A percentile compares a stretch with the other conserved stretches of the same genome.
These are phyloP conservation scores for Microtus montanus DNA, from an alignment of 2,113 vertebrate species.

Conservation along the genomic window DNA sequence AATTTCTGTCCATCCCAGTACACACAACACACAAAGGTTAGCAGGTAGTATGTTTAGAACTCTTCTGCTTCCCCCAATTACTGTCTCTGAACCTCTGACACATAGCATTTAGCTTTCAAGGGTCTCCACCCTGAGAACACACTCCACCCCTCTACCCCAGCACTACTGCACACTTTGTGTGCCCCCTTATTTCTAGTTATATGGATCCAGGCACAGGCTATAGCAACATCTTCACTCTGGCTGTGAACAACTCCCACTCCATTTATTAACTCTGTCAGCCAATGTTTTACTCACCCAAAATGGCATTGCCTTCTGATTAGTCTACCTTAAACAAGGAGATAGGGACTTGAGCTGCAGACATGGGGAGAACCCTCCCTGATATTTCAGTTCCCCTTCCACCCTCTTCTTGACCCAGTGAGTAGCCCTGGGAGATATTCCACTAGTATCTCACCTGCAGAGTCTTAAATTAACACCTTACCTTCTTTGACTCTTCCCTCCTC, in stretches of 20 bases:
- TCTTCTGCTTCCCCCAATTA: neutral
- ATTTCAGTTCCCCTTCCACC: neutral
- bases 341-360: neutral
- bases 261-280: neutral
- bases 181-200: neutral
- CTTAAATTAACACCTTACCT: neutral
- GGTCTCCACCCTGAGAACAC: neutral
- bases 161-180: neutral
- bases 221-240: neutral
- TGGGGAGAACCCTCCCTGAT: neutral
- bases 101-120: neutral
- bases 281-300: slow-evolving; percentile 9
- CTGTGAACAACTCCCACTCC: neutral
- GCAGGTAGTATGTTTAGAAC: rapidly evolving
- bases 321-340: neutral
- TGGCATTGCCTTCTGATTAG: neutral
- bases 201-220: neutral
- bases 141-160: neutral
- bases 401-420: neutral
- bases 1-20: neutral
- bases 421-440: neutral
- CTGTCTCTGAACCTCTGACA: neutral
- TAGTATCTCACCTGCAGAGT: neutral
- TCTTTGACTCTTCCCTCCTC: neutral
- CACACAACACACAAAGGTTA: neutral